These are phyloP conservation scores for Pluvialis apricaria DNA, from an alignment of 2,113 vertebrate genomes.

Conservation along the genomic window DNA sequence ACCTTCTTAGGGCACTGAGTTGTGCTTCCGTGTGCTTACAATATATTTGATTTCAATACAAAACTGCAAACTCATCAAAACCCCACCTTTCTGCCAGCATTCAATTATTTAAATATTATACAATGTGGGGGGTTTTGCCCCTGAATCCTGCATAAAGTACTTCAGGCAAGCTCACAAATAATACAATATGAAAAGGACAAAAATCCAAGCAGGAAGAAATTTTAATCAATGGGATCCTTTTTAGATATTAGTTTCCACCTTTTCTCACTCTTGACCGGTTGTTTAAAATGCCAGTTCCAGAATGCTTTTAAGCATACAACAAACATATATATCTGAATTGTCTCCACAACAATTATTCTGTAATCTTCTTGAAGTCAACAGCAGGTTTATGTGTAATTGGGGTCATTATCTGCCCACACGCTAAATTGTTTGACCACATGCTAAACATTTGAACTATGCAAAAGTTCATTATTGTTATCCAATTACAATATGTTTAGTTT, in stretches of 20 bases:
- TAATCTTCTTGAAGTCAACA: background rate
- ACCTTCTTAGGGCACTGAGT: slow-evolving; percentile 22
- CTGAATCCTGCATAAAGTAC: background rate
- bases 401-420: background rate
- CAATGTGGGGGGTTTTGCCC: background rate
- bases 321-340: background rate
- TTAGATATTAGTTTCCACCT: background rate
- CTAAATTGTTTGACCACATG: background rate
- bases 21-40: slow-evolving; percentile 41
- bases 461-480: background rate
- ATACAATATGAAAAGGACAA: background rate
- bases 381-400: background rate
- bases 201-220: background rate
- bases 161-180: slow-evolving; percentile 1
- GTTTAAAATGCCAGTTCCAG: background rate
- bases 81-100: slow-evolving; percentile 4
- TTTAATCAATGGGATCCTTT: background rate
- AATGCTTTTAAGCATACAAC: background rate
- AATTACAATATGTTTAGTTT: background rate
- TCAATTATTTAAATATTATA: slow-evolving; percentile 46
- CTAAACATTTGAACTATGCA: background rate
- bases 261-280: background rate
- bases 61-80: slow-evolving; percentile 59
- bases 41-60: slow-evolving; percentile 57
- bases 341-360: background rate